Conservation (phyloP, 2,797 vertebrate species). For the Atherinosoma microstoma region DNA sequence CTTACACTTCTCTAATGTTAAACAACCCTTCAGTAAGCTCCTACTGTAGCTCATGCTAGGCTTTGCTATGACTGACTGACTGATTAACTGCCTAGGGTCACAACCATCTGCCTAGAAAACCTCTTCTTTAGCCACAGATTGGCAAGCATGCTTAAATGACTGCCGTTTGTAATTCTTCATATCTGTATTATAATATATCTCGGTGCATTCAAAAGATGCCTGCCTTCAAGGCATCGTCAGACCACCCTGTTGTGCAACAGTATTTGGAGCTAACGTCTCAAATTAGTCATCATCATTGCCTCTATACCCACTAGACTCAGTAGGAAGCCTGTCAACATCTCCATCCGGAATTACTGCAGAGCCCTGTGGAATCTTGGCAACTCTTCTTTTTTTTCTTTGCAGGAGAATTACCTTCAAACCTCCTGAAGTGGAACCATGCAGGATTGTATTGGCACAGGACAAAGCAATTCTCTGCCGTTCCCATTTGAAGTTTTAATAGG, state of each 20-base stretch:
- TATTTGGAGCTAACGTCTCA: slow-evolving; percentile 52
- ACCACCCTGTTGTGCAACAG: slow-evolving; percentile 44
- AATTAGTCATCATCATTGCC: slow-evolving; percentile 65
- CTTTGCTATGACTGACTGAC: slow-evolving; percentile 53
- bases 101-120: slow-evolving; percentile 67
- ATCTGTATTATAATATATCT: slow-evolving; percentile 12
- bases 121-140: slow-evolving; percentile 61
- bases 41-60: slow-evolving; percentile 26
- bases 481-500: slow-evolving; percentile 69
- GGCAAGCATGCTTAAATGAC: slow-evolving; percentile 29
- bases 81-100: slow-evolving; percentile 66
- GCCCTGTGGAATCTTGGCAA: slow-evolving; percentile 73
- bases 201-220: slow-evolving; percentile 30
- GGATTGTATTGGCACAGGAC: slow-evolving; percentile 75
- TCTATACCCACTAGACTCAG: slow-evolving; percentile 49
- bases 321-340: slow-evolving; percentile 66
- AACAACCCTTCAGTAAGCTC: slow-evolving; percentile 17
- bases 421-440: slow-evolving; percentile 73
- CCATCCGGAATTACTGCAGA: slow-evolving; percentile 67
- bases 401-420: slow-evolving; percentile 76
- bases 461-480: slow-evolving; percentile 62
- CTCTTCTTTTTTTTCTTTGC: slow-evolving; percentile 46
- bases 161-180: slow-evolving; percentile 30
- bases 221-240: slow-evolving; percentile 48
- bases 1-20: slow-evolving; percentile 10